phyloP scores from a whole-genome alignment of 2,888 invertebrate species.

The Metacarcinus magister region DNA sequence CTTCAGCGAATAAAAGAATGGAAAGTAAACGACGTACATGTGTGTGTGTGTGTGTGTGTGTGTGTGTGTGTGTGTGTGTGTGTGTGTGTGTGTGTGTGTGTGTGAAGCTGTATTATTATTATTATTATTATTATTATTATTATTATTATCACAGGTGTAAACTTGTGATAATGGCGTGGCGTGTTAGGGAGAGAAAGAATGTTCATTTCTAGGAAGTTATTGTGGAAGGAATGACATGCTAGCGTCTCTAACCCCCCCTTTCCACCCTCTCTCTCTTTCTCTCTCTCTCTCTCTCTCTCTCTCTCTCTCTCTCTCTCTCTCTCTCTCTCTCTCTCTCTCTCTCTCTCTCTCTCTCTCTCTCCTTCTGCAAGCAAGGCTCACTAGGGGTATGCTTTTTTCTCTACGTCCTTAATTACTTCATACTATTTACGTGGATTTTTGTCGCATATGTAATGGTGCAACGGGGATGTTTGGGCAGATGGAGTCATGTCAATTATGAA shows the following conservation, averaged over 20 bases:
- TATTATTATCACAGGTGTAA: background rate
- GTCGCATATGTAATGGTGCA: too few species aligned
- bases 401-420: background rate
- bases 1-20: too few species aligned
- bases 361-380: background rate
- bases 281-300: background rate
- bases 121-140: background rate
- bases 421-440: background rate
- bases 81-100: too few species aligned
- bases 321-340: slow-evolving; percentile 26
- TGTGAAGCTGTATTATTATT: background rate
- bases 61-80: too few species aligned
- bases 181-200: background rate
- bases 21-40: too few species aligned
- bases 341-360: background rate
- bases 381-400: background rate
- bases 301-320: background rate
- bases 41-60: too few species aligned
- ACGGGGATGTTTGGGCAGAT: too few species aligned
- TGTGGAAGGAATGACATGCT: background rate
- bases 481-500: too few species aligned
- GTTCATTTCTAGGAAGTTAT: background rate
- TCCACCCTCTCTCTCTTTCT: background rate
- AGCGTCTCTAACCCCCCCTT: background rate
- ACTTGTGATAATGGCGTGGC: background rate